Conservation (phyloP, 1,140 invertebrate species). For the Hermetia illucens region DNA sequence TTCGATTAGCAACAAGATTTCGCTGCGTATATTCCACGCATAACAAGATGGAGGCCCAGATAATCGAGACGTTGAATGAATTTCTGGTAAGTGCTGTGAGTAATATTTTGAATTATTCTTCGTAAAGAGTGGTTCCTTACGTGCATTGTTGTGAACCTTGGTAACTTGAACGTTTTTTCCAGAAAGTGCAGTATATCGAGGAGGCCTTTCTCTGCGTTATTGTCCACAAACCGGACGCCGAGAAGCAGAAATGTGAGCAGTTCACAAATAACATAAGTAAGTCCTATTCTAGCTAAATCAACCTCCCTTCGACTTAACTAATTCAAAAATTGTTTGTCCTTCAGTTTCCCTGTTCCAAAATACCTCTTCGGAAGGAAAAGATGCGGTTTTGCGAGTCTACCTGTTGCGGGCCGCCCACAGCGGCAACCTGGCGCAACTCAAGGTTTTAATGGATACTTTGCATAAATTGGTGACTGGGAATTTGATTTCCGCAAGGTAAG, state of each 20-base stretch:
- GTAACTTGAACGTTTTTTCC: slow-evolving; percentile 11
- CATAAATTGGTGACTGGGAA: slow-evolving; percentile 55
- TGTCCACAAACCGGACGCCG: slow-evolving; percentile 51
- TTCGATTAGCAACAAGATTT: no score
- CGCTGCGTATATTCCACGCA: no score
- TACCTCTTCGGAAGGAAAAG: slow-evolving; percentile 50
- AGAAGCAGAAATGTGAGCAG: slow-evolving; percentile 45
- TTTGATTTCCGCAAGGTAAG: slow-evolving; percentile 26
- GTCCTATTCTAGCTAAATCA: neutral
- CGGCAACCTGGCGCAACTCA: slow-evolving; percentile 53
- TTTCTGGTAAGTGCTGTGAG: no score
- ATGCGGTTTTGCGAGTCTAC: slow-evolving; percentile 54
- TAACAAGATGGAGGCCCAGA: neutral
- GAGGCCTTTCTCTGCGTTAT: slow-evolving; percentile 77
- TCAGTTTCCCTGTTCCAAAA: slow-evolving; percentile 33
- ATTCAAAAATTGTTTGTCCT: slow-evolving; percentile 1
- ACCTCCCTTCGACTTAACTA: no score
- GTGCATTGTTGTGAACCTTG: neutral
- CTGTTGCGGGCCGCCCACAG: slow-evolving; percentile 49
- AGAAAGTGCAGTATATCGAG: slow-evolving; percentile 70
- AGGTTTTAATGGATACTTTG: slow-evolving; percentile 54
- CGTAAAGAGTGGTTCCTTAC: slow-evolving; percentile 1
- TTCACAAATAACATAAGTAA: slow-evolving; percentile 44
- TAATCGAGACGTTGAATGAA: slow-evolving; percentile 16
- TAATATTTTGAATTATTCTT: no score